Evolutionary conservation across 2,113 vertebrate genomes (phyloP).

Genomic region (Herpailurus yagouaroundi): DNA sequence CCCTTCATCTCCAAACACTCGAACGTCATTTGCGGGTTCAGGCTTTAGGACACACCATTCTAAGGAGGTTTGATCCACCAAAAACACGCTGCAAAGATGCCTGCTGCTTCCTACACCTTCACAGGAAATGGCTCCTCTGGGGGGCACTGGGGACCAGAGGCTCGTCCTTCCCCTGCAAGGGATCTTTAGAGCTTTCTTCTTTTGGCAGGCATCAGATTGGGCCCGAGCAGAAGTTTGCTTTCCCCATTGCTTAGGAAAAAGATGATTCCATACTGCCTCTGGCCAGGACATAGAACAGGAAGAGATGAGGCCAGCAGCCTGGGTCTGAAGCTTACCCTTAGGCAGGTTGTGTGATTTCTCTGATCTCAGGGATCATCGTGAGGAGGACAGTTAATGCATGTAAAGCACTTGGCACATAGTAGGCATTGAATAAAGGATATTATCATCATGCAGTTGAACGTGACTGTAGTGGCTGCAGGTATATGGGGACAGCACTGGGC

Average conservation of each 20-base stretch:
- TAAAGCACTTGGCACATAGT: neutral
- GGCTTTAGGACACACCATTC: neutral
- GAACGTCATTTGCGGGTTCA: neutral
- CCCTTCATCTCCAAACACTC: neutral
- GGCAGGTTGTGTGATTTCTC: neutral
- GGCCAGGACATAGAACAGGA: neutral
- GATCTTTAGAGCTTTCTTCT: neutral
- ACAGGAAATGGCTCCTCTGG: neutral
- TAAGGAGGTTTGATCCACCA: neutral
- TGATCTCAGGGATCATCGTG: neutral
- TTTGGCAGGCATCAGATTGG: neutral
- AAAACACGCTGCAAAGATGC: neutral
- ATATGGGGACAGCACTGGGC: neutral
- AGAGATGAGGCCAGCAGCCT: neutral
- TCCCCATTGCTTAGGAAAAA: neutral
- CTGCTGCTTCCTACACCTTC: neutral
- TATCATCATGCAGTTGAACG: fast-evolving
- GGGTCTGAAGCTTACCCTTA: neutral
- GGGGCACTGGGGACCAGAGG: neutral
- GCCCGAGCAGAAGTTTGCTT: neutral
- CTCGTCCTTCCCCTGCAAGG: neutral
- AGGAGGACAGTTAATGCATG: neutral
- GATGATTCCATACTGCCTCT: neutral
- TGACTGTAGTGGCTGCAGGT: neutral
- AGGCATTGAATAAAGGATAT: neutral